Conservation (phyloP, 2,797 vertebrate genomes). For the Scolopax rusticola region DNA sequence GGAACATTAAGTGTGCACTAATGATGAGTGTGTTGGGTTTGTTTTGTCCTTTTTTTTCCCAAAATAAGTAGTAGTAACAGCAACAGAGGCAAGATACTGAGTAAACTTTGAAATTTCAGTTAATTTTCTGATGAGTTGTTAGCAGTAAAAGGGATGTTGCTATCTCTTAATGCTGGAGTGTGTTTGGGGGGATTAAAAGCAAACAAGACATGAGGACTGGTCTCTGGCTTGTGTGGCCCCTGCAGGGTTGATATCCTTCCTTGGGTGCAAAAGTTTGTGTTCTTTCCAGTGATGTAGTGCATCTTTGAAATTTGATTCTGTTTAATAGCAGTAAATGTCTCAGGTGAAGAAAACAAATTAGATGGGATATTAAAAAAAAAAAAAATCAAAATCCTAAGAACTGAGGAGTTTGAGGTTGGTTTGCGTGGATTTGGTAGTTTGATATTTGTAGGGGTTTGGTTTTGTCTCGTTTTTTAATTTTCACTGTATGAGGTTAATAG, state of each 20-base stretch:
- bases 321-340: background rate
- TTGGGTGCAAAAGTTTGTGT: background rate
- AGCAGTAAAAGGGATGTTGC: background rate
- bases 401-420: background rate
- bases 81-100: background rate
- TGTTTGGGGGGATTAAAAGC: background rate
- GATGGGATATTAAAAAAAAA: background rate
- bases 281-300: background rate
- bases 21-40: background rate
- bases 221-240: background rate
- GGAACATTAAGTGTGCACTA: background rate
- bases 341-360: background rate
- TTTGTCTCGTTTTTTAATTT: background rate
- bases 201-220: background rate
- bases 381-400: background rate
- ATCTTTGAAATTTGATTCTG: background rate
- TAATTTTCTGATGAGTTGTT: background rate
- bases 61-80: background rate
- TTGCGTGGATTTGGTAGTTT: background rate
- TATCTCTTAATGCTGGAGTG: background rate
- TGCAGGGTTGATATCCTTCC: background rate
- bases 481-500: background rate
- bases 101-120: background rate
- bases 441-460: background rate
- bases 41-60: background rate